Conservation (phyloP, 2,888 invertebrate genomes). For the Antheraea assamensis region DNA sequence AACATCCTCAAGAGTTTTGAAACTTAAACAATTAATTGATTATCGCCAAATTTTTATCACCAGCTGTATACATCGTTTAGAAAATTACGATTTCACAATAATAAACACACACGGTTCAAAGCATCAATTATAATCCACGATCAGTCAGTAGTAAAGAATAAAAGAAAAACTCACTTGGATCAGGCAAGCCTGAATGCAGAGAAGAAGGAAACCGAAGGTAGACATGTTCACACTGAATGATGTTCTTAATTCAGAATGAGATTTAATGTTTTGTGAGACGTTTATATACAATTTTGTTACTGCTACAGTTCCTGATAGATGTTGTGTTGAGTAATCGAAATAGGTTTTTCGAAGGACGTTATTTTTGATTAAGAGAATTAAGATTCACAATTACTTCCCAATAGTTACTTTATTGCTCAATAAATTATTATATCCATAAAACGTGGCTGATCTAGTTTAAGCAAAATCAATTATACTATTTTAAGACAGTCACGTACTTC, state of each 20-base stretch:
- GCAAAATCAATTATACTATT: no score
- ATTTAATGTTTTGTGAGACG: not conserved
- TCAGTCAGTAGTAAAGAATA: no score
- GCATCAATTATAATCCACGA: no score
- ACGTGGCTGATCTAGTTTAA: no score
- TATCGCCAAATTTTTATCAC: no score
- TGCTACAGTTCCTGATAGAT: not conserved
- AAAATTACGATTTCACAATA: no score
- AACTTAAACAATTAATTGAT: no score
- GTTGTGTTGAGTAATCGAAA: not conserved
- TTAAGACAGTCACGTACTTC: no score
- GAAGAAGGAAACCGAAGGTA: conserved; percentile 40
- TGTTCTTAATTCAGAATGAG: not conserved
- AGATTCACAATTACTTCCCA: not conserved
- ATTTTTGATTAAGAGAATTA: not conserved
- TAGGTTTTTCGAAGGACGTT: not conserved
- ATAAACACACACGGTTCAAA: no score
- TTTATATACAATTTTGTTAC: not conserved
- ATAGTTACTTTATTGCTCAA: not conserved
- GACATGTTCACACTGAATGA: conserved; percentile 36
- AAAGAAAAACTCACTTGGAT: conserved; percentile 38
- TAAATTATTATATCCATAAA: no score
- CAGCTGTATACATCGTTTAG: no score
- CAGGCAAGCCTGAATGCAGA: conserved; percentile 48
- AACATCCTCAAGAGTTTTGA: no score